Conservation (phyloP, 2,888 invertebrate species). For the Patella pellucida region DNA sequence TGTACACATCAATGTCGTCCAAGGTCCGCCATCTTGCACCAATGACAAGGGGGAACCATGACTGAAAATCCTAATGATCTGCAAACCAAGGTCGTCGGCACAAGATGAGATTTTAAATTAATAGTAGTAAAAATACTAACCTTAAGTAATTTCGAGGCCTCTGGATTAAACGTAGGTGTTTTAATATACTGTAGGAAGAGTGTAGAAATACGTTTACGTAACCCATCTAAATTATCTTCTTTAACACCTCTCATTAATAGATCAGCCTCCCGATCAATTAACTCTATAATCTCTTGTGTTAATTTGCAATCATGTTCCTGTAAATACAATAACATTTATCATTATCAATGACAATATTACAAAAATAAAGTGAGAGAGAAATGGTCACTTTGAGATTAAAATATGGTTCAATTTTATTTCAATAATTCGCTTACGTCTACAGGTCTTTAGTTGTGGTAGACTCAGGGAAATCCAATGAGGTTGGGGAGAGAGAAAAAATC, state of each 20-base stretch:
- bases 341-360: background rate
- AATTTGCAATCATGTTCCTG: constrained; percentile 72
- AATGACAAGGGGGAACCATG: too few species aligned
- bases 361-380: too few species aligned
- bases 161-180: constrained; percentile 72
- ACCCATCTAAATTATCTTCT: constrained; percentile 76
- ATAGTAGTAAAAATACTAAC: constrained; percentile 43
- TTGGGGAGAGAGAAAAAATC: too few species aligned
- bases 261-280: constrained; percentile 82
- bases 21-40: too few species aligned
- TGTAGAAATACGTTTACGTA: constrained; percentile 79
- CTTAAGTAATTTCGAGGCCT: constrained; percentile 69
- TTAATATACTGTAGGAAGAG: constrained; percentile 73
- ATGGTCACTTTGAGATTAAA: too few species aligned
- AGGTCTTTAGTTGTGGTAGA: too few species aligned
- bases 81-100: too few species aligned
- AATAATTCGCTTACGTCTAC: too few species aligned
- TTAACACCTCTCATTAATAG: constrained; percentile 78
- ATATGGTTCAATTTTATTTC: too few species aligned
- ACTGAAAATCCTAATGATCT: too few species aligned
- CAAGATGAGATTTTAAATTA: background rate
- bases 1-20: too few species aligned
- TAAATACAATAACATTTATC: background rate
- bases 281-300: constrained; percentile 74
- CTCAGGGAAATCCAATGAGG: too few species aligned